phyloP scores from a whole-genome alignment of 1,140 invertebrate species.

The Drosophila kikkawai region DNA sequence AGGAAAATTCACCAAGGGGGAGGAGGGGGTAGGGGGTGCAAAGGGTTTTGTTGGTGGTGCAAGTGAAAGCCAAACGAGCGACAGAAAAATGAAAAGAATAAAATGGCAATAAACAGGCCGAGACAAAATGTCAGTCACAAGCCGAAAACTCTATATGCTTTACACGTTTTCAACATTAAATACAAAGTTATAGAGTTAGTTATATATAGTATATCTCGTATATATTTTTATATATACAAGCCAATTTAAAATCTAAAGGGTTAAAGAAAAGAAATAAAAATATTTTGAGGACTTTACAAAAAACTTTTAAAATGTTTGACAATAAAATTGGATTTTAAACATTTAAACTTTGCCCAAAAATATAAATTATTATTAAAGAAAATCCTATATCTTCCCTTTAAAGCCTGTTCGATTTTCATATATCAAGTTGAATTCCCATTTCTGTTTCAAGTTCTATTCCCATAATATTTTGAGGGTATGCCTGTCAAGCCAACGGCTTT shows the following conservation, averaged over 20 bases:
- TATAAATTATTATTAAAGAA: no score
- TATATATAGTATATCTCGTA: not conserved
- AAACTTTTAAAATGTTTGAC: no score
- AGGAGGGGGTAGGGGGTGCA: not conserved
- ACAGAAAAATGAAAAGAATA: conserved; percentile 38
- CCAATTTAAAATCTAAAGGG: not conserved
- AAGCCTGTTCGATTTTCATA: not conserved
- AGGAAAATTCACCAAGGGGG: not conserved
- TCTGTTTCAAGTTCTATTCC: not conserved
- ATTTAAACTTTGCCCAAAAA: no score
- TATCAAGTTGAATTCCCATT: not conserved
- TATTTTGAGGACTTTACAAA: not conserved
- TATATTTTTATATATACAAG: not conserved
- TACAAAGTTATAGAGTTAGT: not conserved
- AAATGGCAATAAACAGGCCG: conserved; percentile 43
- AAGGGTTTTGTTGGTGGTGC: not conserved
- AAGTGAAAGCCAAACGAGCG: conserved; percentile 38
- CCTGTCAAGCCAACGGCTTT: conserved; percentile 27
- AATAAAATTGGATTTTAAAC: no score
- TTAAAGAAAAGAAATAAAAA: not conserved
- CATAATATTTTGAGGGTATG: conserved; percentile 9
- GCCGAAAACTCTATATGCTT: conserved; percentile 19
- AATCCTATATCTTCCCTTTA: not conserved
- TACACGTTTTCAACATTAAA: not conserved
- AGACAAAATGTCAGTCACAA: conserved; percentile 19